A percentile compares a stretch with the other conserved stretches of the same genome.
Conservation (phyloP, 2,113 vertebrate species). For the Phyllostomus discolor region DNA sequence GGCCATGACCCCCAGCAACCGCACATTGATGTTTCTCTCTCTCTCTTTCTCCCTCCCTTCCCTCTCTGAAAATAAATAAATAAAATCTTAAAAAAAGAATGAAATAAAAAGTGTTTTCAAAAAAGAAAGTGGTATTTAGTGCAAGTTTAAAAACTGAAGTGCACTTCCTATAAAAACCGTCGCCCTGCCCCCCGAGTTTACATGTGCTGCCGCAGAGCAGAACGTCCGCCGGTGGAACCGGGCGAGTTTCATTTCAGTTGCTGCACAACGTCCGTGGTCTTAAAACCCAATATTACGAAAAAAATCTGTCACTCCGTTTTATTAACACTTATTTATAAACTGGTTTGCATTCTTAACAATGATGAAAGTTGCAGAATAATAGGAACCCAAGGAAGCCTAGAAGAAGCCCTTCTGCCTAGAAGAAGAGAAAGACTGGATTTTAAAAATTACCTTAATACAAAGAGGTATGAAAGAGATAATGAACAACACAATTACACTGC, state of each 20-base stretch:
- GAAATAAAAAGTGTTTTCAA: too few relatives aligned
- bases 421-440: not conserved
- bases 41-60: too few relatives aligned
- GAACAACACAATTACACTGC: not conserved
- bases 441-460: not conserved
- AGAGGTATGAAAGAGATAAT: not conserved
- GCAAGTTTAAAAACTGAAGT: constrained; percentile 42
- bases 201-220: not conserved
- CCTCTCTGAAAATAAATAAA: too few relatives aligned
- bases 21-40: too few relatives aligned
- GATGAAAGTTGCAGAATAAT: not conserved
- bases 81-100: too few relatives aligned
- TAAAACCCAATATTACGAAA: not conserved
- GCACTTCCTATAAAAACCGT: not conserved
- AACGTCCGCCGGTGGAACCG: not conserved
- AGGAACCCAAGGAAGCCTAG: not conserved
- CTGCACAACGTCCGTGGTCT: not conserved
- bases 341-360: not conserved
- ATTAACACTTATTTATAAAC: constrained; percentile 14
- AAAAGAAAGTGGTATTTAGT: constrained; percentile 45
- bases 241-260: not conserved
- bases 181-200: not conserved
- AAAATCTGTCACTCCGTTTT: not conserved
- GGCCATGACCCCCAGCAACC: too few relatives aligned
- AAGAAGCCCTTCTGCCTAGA: too few relatives aligned